Conservation (phyloP, 2,113 vertebrate genomes). For the Mystacornis crossleyi region DNA sequence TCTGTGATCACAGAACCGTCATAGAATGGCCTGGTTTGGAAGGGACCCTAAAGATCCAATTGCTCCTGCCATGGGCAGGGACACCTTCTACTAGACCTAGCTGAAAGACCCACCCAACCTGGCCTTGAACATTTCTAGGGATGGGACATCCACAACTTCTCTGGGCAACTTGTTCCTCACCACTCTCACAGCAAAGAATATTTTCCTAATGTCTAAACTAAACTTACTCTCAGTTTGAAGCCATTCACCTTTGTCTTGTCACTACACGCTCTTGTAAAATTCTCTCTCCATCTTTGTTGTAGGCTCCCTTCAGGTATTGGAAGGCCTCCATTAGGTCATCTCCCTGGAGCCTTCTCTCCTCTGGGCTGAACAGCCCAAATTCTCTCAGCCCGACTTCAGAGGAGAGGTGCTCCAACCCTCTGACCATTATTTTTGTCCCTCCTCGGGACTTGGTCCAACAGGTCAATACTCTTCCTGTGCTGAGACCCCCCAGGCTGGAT, state of each 20-base stretch:
- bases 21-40: background rate
- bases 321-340: background rate
- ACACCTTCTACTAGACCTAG: background rate
- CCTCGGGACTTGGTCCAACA: accelerated
- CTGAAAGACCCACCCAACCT: background rate
- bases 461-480: background rate
- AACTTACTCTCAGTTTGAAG: background rate
- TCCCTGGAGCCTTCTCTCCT: background rate
- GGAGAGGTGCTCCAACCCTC: background rate
- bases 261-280: background rate
- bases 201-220: background rate
- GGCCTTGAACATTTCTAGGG: background rate
- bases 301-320: background rate
- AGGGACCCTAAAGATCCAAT: background rate
- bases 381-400: background rate
- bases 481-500: background rate
- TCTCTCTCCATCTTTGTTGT: background rate
- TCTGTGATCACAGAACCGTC: accelerated
- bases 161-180: background rate
- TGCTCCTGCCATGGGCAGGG: background rate
- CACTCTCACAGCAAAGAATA: background rate
- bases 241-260: background rate
- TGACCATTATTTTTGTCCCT: background rate
- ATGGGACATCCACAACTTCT: background rate
- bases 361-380: background rate